phyloP scores from a whole-genome alignment of 1,140 invertebrate species.

The Amyelois transitella region DNA sequence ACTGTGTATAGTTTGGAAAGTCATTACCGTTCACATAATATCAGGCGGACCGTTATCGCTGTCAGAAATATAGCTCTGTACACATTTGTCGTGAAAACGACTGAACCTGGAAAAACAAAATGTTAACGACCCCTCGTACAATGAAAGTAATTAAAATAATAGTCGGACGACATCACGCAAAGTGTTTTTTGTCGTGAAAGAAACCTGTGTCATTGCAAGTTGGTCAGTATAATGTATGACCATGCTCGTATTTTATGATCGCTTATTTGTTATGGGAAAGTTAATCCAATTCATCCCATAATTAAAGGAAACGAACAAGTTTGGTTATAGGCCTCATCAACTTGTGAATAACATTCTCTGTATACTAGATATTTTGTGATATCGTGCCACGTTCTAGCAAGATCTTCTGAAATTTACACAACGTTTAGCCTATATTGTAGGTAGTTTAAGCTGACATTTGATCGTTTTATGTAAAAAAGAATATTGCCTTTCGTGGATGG shows the following conservation, averaged over 20 bases:
- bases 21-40: constrained; percentile 28
- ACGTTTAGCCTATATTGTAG: constrained; percentile 41
- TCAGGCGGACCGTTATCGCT: constrained; percentile 28
- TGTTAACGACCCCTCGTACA: constrained; percentile 47
- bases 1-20: constrained; percentile 41
- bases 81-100: constrained; percentile 39
- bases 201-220: constrained; percentile 30
- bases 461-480: constrained; percentile 57
- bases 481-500: constrained; percentile 60
- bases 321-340: too few species aligned
- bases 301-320: too few species aligned
- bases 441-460: constrained; percentile 43
- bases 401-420: constrained; percentile 34
- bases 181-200: constrained; percentile 41
- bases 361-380: neutral
- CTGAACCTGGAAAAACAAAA: constrained; percentile 43
- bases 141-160: constrained; percentile 70
- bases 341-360: neutral
- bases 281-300: too few species aligned
- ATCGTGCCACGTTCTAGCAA: constrained; percentile 6
- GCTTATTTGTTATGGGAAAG: too few species aligned
- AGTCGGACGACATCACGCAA: constrained; percentile 58
- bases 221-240: constrained; percentile 11
- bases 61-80: constrained; percentile 31
- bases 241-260: too few species aligned